These are phyloP conservation scores for Clavelina lepadiformis DNA, from an alignment of 23 tunicate genomes.

Conservation along the genomic window DNA sequence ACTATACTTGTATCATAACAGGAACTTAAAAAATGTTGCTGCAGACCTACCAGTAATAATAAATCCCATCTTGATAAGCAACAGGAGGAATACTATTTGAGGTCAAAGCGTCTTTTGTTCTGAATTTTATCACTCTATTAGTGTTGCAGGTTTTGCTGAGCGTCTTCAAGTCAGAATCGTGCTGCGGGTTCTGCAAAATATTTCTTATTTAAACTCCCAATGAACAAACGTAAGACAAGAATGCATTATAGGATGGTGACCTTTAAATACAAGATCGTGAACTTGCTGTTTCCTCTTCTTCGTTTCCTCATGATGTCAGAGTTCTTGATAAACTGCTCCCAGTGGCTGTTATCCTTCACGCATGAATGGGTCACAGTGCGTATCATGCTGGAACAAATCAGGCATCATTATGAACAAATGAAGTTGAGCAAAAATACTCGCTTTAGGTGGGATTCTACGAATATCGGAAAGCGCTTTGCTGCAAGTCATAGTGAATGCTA, in stretches of 20 bases:
- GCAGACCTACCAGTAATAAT: slow-evolving; percentile 58
- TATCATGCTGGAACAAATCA: no score
- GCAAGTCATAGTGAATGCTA: no score
- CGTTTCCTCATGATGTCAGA: slow-evolving; percentile 31
- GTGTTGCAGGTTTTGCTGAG: slow-evolving; percentile 4
- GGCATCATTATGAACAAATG: no score
- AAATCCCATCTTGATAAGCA: slow-evolving; percentile 42
- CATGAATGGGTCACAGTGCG: background rate
- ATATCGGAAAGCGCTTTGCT: no score
- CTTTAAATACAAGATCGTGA: slow-evolving; percentile 36
- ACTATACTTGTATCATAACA: no score
- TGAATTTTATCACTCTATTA: slow-evolving; percentile 29
- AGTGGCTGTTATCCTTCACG: slow-evolving; percentile 28
- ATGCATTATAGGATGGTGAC: background rate
- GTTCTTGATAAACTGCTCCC: slow-evolving; percentile 32
- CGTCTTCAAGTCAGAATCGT: background rate
- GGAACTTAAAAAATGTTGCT: background rate
- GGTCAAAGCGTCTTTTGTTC: slow-evolving; percentile 15
- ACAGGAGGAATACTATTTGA: slow-evolving; percentile 26
- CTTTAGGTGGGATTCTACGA: no score
- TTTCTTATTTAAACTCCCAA: background rate
- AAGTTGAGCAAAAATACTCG: no score
- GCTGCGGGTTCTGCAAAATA: slow-evolving; percentile 11
- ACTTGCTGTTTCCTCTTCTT: slow-evolving; percentile 15
- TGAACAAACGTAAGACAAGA: background rate